Conservation (phyloP, 2,113 vertebrate genomes). For the Bufo gargarizans region DNA sequence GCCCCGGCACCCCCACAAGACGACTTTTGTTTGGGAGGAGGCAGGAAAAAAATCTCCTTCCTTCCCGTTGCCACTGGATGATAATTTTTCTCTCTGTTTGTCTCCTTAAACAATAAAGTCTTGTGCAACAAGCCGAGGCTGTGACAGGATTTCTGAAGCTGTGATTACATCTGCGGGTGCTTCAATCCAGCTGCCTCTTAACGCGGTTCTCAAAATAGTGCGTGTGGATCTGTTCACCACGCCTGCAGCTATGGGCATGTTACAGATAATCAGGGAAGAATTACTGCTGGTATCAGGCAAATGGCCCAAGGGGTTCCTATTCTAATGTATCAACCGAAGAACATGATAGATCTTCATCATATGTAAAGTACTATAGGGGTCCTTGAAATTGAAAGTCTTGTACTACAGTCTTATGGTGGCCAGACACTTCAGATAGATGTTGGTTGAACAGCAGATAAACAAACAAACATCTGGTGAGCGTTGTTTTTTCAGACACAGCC, state of each 20-base stretch:
- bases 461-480: too few species aligned
- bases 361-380: too few species aligned
- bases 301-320: too few species aligned
- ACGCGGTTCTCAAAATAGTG: slow-evolving; percentile 6
- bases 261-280: neutral
- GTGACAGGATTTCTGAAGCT: slow-evolving; percentile 33
- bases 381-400: too few species aligned
- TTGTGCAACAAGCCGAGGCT: slow-evolving; percentile 9
- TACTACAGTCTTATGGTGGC: too few species aligned
- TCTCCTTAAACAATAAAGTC: slow-evolving; percentile 36
- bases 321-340: neutral
- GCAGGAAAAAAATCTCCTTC: slow-evolving; percentile 1
- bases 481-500: too few species aligned
- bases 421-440: too few species aligned
- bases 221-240: slow-evolving; percentile 1
- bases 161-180: slow-evolving; percentile 33
- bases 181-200: slow-evolving; percentile 19
- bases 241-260: neutral
- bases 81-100: slow-evolving; percentile 38
- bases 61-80: slow-evolving; percentile 20
- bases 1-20: neutral
- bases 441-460: too few species aligned
- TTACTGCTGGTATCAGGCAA: neutral
- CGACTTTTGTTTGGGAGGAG: slow-evolving; percentile 12
- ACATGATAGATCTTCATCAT: neutral